Evolutionary conservation across 30 jellyfish, hydroid and myxozoan species (phyloP).

Genomic region (Turritopsis rubra): DNA sequence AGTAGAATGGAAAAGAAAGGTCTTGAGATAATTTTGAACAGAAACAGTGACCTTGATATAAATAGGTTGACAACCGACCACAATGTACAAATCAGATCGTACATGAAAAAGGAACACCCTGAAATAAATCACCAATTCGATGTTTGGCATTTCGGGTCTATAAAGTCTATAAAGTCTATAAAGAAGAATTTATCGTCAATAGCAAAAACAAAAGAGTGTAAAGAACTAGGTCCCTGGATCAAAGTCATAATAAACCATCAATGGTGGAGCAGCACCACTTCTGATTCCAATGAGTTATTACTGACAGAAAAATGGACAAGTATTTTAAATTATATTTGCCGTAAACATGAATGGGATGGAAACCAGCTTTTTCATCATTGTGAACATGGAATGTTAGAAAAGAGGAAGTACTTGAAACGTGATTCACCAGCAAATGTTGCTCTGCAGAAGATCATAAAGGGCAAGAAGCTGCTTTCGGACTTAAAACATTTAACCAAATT

Average conservation of each 20-base stretch:
- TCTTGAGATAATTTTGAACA: too few relatives aligned
- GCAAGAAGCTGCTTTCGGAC: conserved; percentile 25
- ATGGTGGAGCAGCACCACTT: too few relatives aligned
- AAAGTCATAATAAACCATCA: not conserved
- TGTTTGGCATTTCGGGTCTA: conserved; percentile 39
- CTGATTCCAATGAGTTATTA: too few relatives aligned
- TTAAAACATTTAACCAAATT: conserved; percentile 26
- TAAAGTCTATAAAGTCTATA: not conserved
- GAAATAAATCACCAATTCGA: conserved; percentile 40
- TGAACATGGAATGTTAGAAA: too few relatives aligned
- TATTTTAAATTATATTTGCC: not conserved
- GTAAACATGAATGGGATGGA: not conserved
- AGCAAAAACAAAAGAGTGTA: conserved; percentile 22
- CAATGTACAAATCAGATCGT: conserved; percentile 26
- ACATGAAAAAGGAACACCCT: conserved; percentile 19
- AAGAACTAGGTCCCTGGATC: conserved; percentile 28
- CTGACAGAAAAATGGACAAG: not conserved
- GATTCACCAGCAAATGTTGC: conserved; percentile 21
- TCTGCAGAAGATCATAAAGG: conserved; percentile 20
- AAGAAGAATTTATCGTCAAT: conserved; percentile 20
- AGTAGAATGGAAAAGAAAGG: too few relatives aligned
- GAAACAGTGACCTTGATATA: not conserved
- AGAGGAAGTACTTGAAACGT: conserved; percentile 22
- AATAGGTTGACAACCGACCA: conserved; percentile 31
- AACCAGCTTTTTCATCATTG: too few relatives aligned